Evolutionary conservation across 1,140 invertebrate species (phyloP).

Genomic region (Heliconius nattereri): DNA sequence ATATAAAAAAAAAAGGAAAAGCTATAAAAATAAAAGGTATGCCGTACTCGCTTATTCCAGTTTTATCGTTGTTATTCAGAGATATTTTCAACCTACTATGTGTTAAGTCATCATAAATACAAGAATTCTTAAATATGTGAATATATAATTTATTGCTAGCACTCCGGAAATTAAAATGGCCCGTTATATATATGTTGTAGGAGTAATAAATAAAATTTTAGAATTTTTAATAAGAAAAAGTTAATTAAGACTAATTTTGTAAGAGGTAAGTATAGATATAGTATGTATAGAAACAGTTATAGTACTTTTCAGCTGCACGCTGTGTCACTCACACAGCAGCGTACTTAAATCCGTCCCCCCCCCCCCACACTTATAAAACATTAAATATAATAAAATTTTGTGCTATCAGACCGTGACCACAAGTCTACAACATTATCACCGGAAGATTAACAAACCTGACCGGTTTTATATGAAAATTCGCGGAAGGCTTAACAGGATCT

Average conservation of each 20-base stretch:
- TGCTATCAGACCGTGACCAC: neutral
- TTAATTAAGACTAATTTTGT: neutral
- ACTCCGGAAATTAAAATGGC: constrained; percentile 25
- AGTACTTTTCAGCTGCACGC: too few species aligned
- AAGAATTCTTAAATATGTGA: constrained; percentile 24
- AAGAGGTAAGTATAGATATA: neutral
- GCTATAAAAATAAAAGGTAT: neutral
- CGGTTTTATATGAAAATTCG: constrained; percentile 65
- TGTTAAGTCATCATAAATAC: constrained; percentile 22
- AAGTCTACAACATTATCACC: neutral
- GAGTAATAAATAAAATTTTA: neutral
- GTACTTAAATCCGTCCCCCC: too few species aligned
- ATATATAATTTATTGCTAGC: constrained; percentile 15
- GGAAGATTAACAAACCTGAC: constrained; percentile 53
- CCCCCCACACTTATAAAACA: too few species aligned
- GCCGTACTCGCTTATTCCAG: constrained; percentile 12
- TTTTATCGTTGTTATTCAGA: constrained; percentile 11
- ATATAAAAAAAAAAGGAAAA: neutral
- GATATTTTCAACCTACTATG: neutral
- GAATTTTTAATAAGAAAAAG: neutral
- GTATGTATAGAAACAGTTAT: too few species aligned
- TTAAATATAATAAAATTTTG: neutral
- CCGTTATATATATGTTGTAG: constrained; percentile 9
- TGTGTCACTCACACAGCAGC: too few species aligned
- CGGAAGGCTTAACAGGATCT: constrained; percentile 54